Evolutionary conservation across 64 coral and sea anemone species (phyloP), one percentile per base, ranked within the genome.

Genomic region (Orbicella faveolata): DNA sequence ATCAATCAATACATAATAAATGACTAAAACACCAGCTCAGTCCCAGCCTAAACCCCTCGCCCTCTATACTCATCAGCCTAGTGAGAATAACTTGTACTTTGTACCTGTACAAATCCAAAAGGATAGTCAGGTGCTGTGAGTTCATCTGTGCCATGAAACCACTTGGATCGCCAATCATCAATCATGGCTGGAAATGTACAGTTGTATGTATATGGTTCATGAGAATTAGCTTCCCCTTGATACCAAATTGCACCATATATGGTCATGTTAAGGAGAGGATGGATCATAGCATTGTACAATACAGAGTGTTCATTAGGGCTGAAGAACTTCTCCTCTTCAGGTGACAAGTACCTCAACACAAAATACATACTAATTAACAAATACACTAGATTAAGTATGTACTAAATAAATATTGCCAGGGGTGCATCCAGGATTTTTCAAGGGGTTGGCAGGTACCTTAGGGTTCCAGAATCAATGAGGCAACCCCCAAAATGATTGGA

Each of bases 211-310:
- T 90, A 57, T 4, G 93, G 88, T 37, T 78, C 84, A 11, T 10
- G 7, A 8, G 88, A 81, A 91, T 99, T 99, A 6, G 73, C 59
- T 59, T 99, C 97, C 6, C 97, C 97, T 89, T 99, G 97, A 55
- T 99, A 99, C 97, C 97, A 99, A 75, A 99, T 91, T 62, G 91
- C 91, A 73, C 97, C 97, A 96, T 91, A 99, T 93, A 99, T 99
- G 75, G 97, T 95, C 93, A 99, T 99, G 54, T 99, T 99, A 16
- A 99, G 91, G 6, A 99, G 84, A 1, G 97, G 97, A 74, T 95
- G 88, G 15, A 99, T 87, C 97, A 99, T 99, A 3, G 93, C 94
- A 75, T 99, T 99, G 86, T 93, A 99, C 11, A 99, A 89, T 2
- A 87, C 90, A 33, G 93, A 95, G 34, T 85, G 93, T 14, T 73